phyloP scores from a whole-genome alignment of 2,888 invertebrate genomes.

The Phania funesta region DNA sequence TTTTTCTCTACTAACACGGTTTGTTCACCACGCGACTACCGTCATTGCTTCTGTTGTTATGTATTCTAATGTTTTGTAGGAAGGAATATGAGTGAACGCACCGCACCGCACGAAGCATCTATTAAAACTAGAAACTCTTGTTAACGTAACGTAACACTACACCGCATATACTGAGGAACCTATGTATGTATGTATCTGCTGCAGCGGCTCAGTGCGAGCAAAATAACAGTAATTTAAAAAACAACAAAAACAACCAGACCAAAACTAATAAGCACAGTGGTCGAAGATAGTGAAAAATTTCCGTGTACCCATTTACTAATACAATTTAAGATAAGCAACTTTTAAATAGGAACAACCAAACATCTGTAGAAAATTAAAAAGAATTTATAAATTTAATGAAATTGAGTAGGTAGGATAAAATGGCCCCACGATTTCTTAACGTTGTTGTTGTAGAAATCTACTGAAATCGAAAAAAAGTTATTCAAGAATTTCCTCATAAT shows the following conservation, averaged over 20 bases:
- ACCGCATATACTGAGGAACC: neutral
- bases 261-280: constrained; percentile 11
- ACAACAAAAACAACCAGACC: constrained; percentile 1
- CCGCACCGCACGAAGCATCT: constrained; percentile 27
- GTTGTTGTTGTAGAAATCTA: too few relatives aligned
- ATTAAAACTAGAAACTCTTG: constrained; percentile 4
- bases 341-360: too few relatives aligned
- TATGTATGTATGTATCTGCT: too few relatives aligned
- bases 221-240: constrained; percentile 10
- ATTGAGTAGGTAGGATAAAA: too few relatives aligned
- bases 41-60: neutral
- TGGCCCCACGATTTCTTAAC: too few relatives aligned
- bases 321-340: too few relatives aligned
- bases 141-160: constrained; percentile 26
- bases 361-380: too few relatives aligned
- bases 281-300: neutral
- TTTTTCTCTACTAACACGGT: constrained; percentile 53
- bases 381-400: too few relatives aligned
- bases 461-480: too few relatives aligned
- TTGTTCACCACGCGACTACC: constrained; percentile 23
- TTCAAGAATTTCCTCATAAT: too few relatives aligned
- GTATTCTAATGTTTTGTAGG: constrained; percentile 10
- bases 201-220: neutral
- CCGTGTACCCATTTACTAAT: neutral
- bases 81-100: constrained; percentile 30